phyloP scores from a whole-genome alignment of 2,113 vertebrate species.

The Penelope pileata region DNA sequence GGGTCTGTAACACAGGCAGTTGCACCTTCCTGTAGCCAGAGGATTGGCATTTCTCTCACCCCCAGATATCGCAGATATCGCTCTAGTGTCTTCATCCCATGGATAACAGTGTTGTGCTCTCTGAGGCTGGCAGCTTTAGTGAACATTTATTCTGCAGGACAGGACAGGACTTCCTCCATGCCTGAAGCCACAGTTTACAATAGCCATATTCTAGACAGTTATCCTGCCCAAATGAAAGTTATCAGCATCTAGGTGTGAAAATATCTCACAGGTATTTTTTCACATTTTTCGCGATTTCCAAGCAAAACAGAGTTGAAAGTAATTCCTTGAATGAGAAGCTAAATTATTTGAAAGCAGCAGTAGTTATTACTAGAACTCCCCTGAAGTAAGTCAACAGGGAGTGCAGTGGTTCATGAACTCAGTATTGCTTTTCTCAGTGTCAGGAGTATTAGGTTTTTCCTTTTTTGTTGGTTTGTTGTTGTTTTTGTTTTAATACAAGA shows the following conservation, averaged over 20 bases:
- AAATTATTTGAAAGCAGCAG: neutral
- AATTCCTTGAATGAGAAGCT: neutral
- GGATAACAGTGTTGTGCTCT: neutral
- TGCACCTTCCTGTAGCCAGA: neutral
- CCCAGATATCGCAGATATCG: neutral
- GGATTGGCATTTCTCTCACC: accelerated
- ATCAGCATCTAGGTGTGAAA: neutral
- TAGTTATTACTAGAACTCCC: neutral
- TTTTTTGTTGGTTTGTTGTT: neutral
- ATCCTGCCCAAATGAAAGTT: neutral
- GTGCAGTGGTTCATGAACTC: neutral
- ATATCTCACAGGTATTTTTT: neutral
- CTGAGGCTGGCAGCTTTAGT: neutral
- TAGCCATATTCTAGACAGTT: neutral
- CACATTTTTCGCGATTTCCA: neutral
- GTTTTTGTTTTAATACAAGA: neutral
- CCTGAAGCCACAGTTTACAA: neutral
- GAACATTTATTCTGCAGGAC: neutral
- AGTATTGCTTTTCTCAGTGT: neutral
- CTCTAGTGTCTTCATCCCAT: too few species aligned
- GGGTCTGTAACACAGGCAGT: neutral
- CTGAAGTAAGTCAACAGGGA: neutral
- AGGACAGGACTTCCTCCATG: neutral
- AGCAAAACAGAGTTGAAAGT: neutral
- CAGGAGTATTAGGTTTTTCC: neutral